Evolutionary conservation across 2,113 vertebrate species (phyloP).

Genomic region (Nibea albiflora): DNA sequence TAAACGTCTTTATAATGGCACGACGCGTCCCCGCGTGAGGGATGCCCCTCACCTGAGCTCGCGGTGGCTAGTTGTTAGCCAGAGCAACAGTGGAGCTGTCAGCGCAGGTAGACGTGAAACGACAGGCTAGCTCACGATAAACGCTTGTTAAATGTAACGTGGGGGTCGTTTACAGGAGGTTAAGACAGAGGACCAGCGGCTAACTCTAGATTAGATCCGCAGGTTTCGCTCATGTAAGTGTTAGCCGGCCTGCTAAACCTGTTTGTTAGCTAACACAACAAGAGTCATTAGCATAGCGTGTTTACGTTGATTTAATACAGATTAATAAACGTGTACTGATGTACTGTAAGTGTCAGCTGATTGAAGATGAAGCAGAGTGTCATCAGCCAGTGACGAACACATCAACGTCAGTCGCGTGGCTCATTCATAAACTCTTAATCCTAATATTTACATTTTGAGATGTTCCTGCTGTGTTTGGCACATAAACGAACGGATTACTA

Average conservation of each 20-base stretch:
- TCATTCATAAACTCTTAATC: neutral
- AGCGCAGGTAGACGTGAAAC: neutral
- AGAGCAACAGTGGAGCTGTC: slow-evolving; percentile 31
- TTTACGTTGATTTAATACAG: neutral
- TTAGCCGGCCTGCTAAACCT: neutral
- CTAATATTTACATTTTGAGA: neutral
- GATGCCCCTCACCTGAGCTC: neutral
- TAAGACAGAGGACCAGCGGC: neutral
- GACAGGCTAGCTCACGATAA: neutral
- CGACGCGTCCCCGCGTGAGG: neutral
- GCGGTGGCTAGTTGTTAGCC: slow-evolving; percentile 6
- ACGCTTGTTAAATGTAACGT: fast-evolving
- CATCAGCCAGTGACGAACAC: neutral
- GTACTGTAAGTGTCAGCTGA: neutral
- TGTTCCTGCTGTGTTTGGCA: neutral
- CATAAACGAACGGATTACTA: too few species aligned
- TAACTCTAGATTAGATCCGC: neutral
- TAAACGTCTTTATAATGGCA: neutral
- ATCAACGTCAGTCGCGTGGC: neutral
- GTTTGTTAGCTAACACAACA: neutral
- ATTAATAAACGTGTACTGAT: neutral
- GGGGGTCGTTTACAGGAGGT: neutral
- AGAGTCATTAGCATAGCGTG: too few species aligned
- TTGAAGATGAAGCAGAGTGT: neutral
- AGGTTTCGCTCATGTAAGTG: neutral